Conservation (phyloP, 2,888 invertebrate species). For the Eurytoma californica region DNA sequence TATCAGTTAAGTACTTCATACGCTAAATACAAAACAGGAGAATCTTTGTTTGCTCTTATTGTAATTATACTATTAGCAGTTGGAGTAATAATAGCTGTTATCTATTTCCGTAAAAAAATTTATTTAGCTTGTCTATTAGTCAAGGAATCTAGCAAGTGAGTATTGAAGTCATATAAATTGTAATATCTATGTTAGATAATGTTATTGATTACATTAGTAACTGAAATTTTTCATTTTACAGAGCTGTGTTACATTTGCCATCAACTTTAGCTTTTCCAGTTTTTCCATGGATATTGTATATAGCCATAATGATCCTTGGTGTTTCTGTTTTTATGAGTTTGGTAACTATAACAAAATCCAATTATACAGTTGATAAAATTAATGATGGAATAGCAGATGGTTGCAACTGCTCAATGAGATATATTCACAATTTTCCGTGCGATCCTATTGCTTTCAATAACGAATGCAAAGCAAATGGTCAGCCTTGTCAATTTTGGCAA, state of each 20-base stretch:
- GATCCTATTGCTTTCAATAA: constrained; percentile 25
- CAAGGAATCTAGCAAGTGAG: constrained; percentile 77
- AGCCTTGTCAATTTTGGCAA: constrained; percentile 21
- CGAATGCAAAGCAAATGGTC: constrained; percentile 32
- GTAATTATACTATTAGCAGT: constrained; percentile 8
- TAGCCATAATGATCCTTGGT: background rate
- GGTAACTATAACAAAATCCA: constrained; percentile 10
- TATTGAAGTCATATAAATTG: constrained; percentile 31
- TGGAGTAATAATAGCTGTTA: constrained; percentile 16
- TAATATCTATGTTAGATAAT: constrained; percentile 63
- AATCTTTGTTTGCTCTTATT: constrained; percentile 28
- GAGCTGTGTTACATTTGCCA: constrained; percentile 89
- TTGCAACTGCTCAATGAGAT: background rate
- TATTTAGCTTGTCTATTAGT: constrained; percentile 37
- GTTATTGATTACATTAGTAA: constrained; percentile 14
- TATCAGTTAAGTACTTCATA: background rate
- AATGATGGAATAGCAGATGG: background rate
- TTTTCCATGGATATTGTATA: constrained; percentile 23
- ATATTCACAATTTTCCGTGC: background rate
- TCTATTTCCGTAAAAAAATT: constrained; percentile 39
- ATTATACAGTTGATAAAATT: constrained; percentile 17
- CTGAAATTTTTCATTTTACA: constrained; percentile 74
- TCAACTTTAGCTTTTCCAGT: constrained; percentile 90
- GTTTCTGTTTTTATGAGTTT: background rate
- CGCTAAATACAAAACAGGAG: background rate